phyloP scores from a whole-genome alignment of 2,797 vertebrate species.

The Fratercula arctica region DNA sequence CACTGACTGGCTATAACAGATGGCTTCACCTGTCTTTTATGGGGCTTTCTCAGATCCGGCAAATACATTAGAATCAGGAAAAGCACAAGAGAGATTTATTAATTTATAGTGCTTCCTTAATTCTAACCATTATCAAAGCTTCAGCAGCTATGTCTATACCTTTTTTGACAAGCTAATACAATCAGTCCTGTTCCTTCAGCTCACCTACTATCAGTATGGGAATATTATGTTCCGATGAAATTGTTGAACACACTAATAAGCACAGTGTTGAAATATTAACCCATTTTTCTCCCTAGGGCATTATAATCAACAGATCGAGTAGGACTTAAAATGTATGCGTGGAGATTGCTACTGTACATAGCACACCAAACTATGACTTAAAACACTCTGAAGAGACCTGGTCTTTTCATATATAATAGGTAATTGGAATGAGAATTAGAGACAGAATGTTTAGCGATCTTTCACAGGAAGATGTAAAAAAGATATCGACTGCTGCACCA shows the following conservation, averaged over 20 bases:
- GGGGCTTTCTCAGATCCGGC: background rate
- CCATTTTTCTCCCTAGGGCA: constrained; percentile 9
- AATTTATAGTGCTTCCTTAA: background rate
- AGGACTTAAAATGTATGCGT: background rate
- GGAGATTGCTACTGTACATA: background rate
- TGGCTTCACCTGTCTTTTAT: background rate
- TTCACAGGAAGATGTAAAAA: background rate
- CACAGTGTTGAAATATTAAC: constrained; percentile 48
- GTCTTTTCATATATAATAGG: background rate
- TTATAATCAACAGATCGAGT: background rate
- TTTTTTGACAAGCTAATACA: constrained; percentile 33
- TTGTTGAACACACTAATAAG: constrained; percentile 34
- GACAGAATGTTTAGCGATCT: background rate
- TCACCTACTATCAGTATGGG: background rate
- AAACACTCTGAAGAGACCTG: background rate
- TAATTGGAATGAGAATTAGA: background rate
- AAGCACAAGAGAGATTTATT: background rate
- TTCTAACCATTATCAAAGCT: constrained; percentile 5
- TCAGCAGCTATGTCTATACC: background rate
- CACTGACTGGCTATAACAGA: background rate
- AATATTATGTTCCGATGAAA: constrained; percentile 1
- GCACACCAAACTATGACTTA: background rate
- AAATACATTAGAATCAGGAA: background rate
- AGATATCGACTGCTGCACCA: background rate
- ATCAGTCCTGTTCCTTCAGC: background rate